phyloP scores from a whole-genome alignment of 2,113 vertebrate species.

The Todiramphus saurophagus region DNA sequence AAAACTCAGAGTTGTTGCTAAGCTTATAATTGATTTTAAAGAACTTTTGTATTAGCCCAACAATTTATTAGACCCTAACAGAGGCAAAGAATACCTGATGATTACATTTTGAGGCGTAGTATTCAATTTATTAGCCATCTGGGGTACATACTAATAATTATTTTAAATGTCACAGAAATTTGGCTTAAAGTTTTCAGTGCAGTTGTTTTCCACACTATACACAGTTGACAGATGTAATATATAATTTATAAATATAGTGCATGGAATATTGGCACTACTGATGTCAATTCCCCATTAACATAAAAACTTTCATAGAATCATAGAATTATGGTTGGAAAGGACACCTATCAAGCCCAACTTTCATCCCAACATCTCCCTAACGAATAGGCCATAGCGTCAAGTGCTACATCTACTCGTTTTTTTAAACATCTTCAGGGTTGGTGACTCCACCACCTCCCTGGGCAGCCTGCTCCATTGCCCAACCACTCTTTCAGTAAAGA shows the following conservation, averaged over 20 bases:
- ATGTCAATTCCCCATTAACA: background rate
- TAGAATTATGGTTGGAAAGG: no score
- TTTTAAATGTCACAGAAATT: background rate
- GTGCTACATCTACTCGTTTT: no score
- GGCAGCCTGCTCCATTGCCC: no score
- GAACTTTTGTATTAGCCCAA: background rate
- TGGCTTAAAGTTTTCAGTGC: background rate
- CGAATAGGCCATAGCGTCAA: no score
- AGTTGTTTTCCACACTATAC: background rate
- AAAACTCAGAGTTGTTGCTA: background rate
- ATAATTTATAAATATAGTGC: background rate
- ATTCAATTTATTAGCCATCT: background rate
- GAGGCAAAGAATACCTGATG: background rate
- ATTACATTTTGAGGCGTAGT: background rate
- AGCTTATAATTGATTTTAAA: background rate
- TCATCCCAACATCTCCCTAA: no score
- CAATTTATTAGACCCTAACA: background rate
- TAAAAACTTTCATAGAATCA: no score
- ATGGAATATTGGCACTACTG: background rate
- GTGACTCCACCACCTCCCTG: no score
- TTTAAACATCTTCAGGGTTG: no score
- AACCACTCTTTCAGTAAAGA: no score
- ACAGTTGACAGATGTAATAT: background rate
- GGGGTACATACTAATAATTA: background rate
- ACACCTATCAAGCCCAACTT: no score